These are phyloP conservation scores for Dryobates pubescens DNA, from an alignment of 2,797 vertebrate species.

Conservation along the genomic window DNA sequence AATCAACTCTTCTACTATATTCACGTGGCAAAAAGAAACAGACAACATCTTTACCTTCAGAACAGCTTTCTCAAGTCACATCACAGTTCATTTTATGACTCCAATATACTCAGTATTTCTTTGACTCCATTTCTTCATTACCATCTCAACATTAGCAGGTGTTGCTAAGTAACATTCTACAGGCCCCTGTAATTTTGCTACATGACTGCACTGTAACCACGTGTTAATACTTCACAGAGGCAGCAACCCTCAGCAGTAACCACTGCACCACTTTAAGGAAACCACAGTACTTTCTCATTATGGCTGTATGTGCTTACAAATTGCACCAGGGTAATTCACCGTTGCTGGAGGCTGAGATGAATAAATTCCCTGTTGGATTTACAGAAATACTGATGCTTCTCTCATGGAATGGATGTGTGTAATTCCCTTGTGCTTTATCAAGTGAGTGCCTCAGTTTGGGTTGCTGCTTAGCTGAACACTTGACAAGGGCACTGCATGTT, in stretches of 20 bases:
- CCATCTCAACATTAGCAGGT: not conserved
- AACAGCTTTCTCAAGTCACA: not conserved
- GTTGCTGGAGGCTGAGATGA: not conserved
- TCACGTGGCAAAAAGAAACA: not conserved
- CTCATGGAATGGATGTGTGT: rapidly evolving
- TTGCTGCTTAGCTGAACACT: not conserved
- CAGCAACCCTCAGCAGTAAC: conserved; percentile 24
- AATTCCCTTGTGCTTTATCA: not conserved
- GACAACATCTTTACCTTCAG: not conserved
- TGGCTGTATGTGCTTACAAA: not conserved
- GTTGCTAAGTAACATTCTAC: conserved; percentile 54
- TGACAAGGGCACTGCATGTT: rapidly evolving
- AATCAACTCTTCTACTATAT: not conserved
- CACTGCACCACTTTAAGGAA: not conserved
- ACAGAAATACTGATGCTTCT: not conserved
- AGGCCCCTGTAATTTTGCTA: not conserved
- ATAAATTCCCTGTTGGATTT: not conserved
- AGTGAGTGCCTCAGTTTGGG: rapidly evolving
- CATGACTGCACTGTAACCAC: not conserved
- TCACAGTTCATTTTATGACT: not conserved
- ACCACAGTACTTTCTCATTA: not conserved
- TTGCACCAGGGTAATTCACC: not conserved
- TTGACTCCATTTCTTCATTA: conserved; percentile 30
- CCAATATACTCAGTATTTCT: not conserved
- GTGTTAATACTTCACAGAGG: conserved; percentile 3